Evolutionary conservation across 2,888 invertebrate species (phyloP), one percentile per base, ranked within the genome.

Genomic region (Ptychoptera contaminata): DNA sequence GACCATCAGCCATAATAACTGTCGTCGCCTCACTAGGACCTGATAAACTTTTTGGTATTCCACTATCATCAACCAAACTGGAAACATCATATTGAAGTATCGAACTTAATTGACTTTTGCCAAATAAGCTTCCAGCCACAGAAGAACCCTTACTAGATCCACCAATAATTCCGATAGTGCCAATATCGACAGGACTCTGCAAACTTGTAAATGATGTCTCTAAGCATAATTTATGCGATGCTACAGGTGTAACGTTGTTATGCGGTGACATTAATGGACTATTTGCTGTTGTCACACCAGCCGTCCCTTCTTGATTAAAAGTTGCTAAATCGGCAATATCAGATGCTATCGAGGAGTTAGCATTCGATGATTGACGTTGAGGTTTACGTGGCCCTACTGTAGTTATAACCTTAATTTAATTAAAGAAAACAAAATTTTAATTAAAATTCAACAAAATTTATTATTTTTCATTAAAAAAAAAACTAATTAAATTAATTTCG

Each of bases 341-440:
- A 46, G 63, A 60, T 41, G 68, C 63, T 42, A 59, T 52, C 23
- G 62, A 65, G 42, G 65, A 62, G 51, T 61, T 65, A 51, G 64
- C 67, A 55, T 62, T 63, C 30, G 63, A 61, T 48, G 62, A 59
- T 56, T 57, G 67, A 42, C 82, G 71, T 59, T 80, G 80, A 10
- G 85, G 85, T 62, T 85, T 86, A 48, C 79, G 75, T 50, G 85
- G 84, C 41, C 85, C 85, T 60, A 80, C 73, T 55, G 81, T 76
- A 50, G 79, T 79, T 76, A 81, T 73, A 77, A 81, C 81, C 81
- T 81, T 61, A 48, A 32, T 32, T 32, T 9, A 32, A 32, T n/a
- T 2, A 32, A 32, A 32, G n/a, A 32, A 32, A 7, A 32, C 6
- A 32, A 32, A 32, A 32, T 2, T 9, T 11, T 7, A 37, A 23